Base-by-base conservation (phyloP, 2,888 invertebrate genomes). In the Folsomia candida region DNA sequence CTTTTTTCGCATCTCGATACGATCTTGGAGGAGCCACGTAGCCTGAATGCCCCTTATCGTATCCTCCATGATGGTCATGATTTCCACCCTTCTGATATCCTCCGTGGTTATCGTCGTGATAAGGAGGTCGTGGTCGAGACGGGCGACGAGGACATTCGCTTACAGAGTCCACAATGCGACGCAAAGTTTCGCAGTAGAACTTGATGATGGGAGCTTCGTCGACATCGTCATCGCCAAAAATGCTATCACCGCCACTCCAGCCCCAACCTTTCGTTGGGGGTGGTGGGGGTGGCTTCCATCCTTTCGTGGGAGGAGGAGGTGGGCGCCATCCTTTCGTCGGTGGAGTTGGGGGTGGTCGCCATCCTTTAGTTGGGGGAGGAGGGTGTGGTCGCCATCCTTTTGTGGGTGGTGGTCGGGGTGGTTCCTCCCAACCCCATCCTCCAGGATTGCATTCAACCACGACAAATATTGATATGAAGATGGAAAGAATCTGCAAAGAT, bases 351-450 rank as follows among this genome's bases (percentile, higher is more conserved):
- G 24, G 57, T 29, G 37, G 20, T 47, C 71, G 64, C 68, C 68
- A 69, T 22, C 72, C 69, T 24, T 25, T 60, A 6, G 60, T 11
- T 24, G 11, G 11, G 3, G 60, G 26, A 28, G 63, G 59, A 26
- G 59, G 65, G 69, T 57, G 27, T 60, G 58, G 2, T 20, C 57
- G 22, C 51, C 51, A 51, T 18, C 51, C 51, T 11, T 51, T 58
- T 20, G 20, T 58, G n/a, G 68, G 67, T 26, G 67, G 70, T 1
- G 70, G 62, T n/a, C 68, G 63, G 20, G 67, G 67, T 1, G 70
- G 67, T 22, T 27, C 60, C 0, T 22, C n/a, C 67, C 67, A 67
- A 6, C 71, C 71, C 71, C 71, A 71, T 22, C 71, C 71, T 0
- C 28, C 28, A 28, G 61, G 27, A 60, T 6, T 54, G 54, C 11